phyloP scores from a whole-genome alignment of 2,113 vertebrate species.

The Ammodytes dubius region DNA sequence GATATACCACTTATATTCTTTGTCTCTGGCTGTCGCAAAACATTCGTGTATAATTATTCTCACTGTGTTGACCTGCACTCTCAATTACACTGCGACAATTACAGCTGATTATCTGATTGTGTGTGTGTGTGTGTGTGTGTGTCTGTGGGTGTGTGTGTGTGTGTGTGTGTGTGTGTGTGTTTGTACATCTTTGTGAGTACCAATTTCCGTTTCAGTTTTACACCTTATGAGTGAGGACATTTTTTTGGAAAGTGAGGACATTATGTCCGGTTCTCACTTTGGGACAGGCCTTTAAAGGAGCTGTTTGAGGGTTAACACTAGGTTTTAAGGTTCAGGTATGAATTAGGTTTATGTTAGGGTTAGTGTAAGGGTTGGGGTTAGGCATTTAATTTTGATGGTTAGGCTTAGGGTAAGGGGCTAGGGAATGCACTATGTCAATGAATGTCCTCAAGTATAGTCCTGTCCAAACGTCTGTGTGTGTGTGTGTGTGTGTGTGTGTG shows the following conservation, averaged over 20 bases:
- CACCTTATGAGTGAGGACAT: no score
- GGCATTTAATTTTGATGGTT: no score
- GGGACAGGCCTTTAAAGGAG: no score
- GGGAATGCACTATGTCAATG: no score
- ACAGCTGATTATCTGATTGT: slow-evolving; percentile 42
- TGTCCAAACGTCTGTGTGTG: not conserved
- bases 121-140: slow-evolving; percentile 15
- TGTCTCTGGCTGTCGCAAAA: slow-evolving; percentile 38
- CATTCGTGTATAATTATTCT: slow-evolving; percentile 65
- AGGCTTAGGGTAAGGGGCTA: no score
- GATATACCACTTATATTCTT: slow-evolving; percentile 28
- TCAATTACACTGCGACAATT: slow-evolving; percentile 49
- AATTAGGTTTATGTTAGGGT: no score
- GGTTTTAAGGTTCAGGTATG: no score
- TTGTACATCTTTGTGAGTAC: slow-evolving; percentile 39
- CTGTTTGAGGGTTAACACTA: no score
- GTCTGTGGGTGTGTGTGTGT: not conserved
- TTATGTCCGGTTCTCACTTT: no score
- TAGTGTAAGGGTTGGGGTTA: no score
- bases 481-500: slow-evolving; percentile 35
- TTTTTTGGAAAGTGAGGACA: no score
- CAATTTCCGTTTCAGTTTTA: slow-evolving; percentile 18
- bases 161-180: not conserved
- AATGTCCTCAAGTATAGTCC: no score
- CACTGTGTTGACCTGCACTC: slow-evolving; percentile 62